A percentile compares a stretch with the other conserved stretches of the same genome.
These are phyloP conservation scores for Heterotis niloticus DNA, from an alignment of 2,113 vertebrate genomes.

Conservation along the genomic window DNA sequence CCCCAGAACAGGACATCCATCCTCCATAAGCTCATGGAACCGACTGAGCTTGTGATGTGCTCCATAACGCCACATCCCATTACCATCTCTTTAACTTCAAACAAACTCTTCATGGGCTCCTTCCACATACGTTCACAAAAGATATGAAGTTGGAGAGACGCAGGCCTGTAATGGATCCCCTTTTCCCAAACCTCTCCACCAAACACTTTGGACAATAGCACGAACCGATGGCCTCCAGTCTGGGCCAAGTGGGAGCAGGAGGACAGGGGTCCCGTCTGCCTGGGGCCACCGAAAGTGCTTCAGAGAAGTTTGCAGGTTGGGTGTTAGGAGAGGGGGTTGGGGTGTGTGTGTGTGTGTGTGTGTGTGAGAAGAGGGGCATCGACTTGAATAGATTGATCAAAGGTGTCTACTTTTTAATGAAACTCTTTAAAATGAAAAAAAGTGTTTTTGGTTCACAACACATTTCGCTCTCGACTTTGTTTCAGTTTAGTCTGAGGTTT, in stretches of 20 bases:
- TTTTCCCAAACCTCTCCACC: conserved; percentile 26
- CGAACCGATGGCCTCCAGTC: conserved; percentile 35
- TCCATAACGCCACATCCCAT: conserved; percentile 56
- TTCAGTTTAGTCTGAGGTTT: too few species aligned
- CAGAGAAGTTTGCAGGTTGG: background rate
- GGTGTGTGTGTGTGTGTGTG: conserved; percentile 14
- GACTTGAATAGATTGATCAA: background rate
- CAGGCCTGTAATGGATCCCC: conserved; percentile 40
- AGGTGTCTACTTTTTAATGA: background rate
- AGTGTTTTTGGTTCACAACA: too few species aligned
- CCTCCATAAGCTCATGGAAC: conserved; percentile 27
- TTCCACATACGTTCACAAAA: conserved; percentile 34
- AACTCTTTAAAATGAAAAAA: too few species aligned
- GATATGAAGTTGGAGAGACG: conserved; percentile 20
- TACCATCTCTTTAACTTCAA: conserved; percentile 64
- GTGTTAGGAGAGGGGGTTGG: background rate
- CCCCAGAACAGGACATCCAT: background rate
- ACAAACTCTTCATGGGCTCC: conserved; percentile 38
- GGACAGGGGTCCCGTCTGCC: conserved; percentile 6
- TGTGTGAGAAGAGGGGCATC: background rate
- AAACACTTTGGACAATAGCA: conserved; percentile 22
- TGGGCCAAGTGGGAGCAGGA: conserved; percentile 27
- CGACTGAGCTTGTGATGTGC: conserved; percentile 34
- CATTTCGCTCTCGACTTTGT: too few species aligned
- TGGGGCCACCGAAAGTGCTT: conserved; percentile 9